A percentile compares a stretch with the other conserved stretches of the same genome.
These are phyloP conservation scores for Leptinotarsa rubiginosa DNA, from an alignment of 2,888 invertebrate genomes.

Conservation along the genomic window DNA sequence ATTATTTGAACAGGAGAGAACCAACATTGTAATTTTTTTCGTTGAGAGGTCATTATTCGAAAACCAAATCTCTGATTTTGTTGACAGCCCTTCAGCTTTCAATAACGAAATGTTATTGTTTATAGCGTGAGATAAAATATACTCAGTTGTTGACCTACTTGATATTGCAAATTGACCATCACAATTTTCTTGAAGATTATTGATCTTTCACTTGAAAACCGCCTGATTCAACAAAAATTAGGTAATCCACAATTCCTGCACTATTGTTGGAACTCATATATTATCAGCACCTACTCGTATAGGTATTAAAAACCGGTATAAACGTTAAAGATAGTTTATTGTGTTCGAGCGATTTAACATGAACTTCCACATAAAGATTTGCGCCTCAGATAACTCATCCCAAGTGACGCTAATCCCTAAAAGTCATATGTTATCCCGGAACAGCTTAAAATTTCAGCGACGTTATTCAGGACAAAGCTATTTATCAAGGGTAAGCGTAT, in stretches of 20 bases:
- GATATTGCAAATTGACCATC: too few species aligned
- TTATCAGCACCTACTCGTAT: constrained; percentile 53
- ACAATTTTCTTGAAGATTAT: too few species aligned
- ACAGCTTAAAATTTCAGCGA: constrained; percentile 61
- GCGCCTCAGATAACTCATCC: constrained; percentile 56
- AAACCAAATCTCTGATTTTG: too few species aligned
- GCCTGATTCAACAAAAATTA: too few species aligned
- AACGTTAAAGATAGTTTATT: constrained; percentile 59
- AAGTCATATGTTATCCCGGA: constrained; percentile 57
- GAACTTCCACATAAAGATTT: constrained; percentile 61
- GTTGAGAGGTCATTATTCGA: too few species aligned
- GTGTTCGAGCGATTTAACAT: constrained; percentile 60
- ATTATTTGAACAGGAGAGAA: too few species aligned
- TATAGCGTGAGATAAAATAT: too few species aligned
- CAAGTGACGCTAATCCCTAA: constrained; percentile 59
- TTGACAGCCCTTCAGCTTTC: too few species aligned
- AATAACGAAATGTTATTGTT: too few species aligned
- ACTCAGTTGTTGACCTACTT: too few species aligned
- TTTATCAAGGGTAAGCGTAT: constrained; percentile 54
- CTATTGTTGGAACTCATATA: constrained; percentile 46
- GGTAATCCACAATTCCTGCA: constrained; percentile 9
- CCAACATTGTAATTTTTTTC: too few species aligned
- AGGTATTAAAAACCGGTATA: constrained; percentile 53
- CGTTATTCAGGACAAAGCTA: constrained; percentile 54
- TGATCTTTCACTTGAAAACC: too few species aligned